These are phyloP conservation scores for Neogale vison DNA, from an alignment of 2,113 vertebrate genomes.

Conservation along the genomic window DNA sequence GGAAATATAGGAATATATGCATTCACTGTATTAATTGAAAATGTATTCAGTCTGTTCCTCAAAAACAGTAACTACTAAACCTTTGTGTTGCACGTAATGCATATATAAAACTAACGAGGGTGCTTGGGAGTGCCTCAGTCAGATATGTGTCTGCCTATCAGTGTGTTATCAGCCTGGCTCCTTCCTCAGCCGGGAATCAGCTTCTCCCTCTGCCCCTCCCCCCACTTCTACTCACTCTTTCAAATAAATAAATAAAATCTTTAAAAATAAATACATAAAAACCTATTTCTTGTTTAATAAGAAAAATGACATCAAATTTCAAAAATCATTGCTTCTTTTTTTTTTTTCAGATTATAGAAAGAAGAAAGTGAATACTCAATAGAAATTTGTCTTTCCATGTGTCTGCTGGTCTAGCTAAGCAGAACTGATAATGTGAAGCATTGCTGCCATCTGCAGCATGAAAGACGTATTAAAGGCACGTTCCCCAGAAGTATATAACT, in stretches of 20 bases:
- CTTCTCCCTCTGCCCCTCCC: background rate
- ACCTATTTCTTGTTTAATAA: constrained; percentile 2
- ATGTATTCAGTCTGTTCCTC: background rate
- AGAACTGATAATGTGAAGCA: background rate
- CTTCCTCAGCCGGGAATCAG: background rate
- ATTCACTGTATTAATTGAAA: background rate
- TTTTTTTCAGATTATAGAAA: background rate
- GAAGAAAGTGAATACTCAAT: background rate
- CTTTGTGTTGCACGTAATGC: background rate
- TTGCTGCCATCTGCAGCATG: constrained; percentile 56
- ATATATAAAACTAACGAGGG: background rate
- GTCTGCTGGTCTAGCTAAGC: background rate
- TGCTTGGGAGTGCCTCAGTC: background rate
- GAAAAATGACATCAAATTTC: background rate
- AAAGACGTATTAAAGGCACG: background rate
- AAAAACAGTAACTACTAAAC: background rate
- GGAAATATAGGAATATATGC: background rate
- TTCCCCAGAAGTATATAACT: background rate
- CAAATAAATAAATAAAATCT: background rate
- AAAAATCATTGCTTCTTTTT: constrained; percentile 2
- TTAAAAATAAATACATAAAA: background rate
- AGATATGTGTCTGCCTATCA: background rate
- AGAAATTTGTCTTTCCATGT: background rate
- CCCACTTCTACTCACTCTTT: background rate
- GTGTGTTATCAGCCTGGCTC: background rate